Conservation (phyloP, 2,888 invertebrate species). For the Gymnoscelis rufifasciata region DNA sequence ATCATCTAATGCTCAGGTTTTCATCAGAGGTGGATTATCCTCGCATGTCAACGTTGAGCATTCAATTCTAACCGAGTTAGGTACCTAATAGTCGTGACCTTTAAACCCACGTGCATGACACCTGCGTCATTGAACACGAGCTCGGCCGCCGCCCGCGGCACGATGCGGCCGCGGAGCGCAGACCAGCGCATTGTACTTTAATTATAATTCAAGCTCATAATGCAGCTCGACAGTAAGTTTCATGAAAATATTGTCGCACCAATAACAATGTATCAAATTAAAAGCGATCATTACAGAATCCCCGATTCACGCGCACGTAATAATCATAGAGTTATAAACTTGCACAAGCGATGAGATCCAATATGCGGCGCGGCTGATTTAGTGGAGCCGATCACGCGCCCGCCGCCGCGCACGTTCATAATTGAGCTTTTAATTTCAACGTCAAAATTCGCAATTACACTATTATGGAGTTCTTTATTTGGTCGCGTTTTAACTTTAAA, state of each 20-base stretch:
- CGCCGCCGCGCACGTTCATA: conserved; percentile 23
- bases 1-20: too few species aligned
- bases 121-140: too few species aligned
- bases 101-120: too few species aligned
- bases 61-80: too few species aligned
- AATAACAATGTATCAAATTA: conserved; percentile 13
- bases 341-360: conserved; percentile 25
- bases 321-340: conserved; percentile 29
- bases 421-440: conserved; percentile 31
- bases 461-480: conserved; percentile 15
- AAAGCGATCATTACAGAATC: conserved; percentile 13
- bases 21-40: too few species aligned
- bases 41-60: too few species aligned
- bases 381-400: conserved; percentile 30
- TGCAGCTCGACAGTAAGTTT: conserved; percentile 7
- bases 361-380: conserved; percentile 28
- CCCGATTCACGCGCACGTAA: conserved; percentile 7
- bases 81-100: too few species aligned
- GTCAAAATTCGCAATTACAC: conserved; percentile 23
- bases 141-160: too few species aligned
- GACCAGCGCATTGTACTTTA: conserved; percentile 21
- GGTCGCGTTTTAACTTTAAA: conserved; percentile 11
- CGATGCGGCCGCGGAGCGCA: too few species aligned
- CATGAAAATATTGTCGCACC: conserved; percentile 9
- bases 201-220: conserved; percentile 3